Conservation (phyloP, 2,888 invertebrate species). For the Xylota segnis region DNA sequence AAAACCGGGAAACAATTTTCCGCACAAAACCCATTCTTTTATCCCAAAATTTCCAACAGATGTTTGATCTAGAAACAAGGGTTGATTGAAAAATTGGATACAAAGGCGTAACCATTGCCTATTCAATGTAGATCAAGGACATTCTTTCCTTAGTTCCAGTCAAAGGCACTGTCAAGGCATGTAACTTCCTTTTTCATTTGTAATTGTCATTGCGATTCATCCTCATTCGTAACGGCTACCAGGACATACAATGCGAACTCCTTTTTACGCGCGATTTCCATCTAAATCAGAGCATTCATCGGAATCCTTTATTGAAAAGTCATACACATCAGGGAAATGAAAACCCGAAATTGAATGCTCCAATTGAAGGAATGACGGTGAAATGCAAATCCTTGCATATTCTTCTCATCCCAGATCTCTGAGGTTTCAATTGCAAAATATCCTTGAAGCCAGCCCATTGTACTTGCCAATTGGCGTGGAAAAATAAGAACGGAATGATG, state of each 20-base stretch:
- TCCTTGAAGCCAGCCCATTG: conserved; percentile 17
- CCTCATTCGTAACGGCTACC: conserved; percentile 68
- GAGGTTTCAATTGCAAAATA: conserved; percentile 32
- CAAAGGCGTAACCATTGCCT: conserved; percentile 30
- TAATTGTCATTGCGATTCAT: conserved; percentile 23
- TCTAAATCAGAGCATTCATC: conserved; percentile 6
- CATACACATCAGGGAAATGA: conserved; percentile 51
- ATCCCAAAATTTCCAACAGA: conserved; percentile 40
- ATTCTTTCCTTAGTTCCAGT: not conserved
- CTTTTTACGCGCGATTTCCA: conserved; percentile 29
- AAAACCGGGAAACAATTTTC: conserved; percentile 14
- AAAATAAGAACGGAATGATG: conserved; percentile 18
- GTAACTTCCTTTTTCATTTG: conserved; percentile 26
- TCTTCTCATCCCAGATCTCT: conserved; percentile 15
- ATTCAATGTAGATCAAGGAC: conserved; percentile 48
- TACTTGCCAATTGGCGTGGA: conserved; percentile 62
- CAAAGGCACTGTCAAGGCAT: not conserved
- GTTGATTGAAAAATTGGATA: conserved; percentile 42
- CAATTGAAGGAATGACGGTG: conserved; percentile 21
- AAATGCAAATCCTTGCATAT: conserved; percentile 63
- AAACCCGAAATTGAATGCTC: conserved; percentile 34
- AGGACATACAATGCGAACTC: conserved; percentile 6
- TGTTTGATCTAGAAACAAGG: conserved; percentile 16
- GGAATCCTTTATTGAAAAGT: conserved; percentile 58
- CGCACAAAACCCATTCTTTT: conserved; percentile 47